These are phyloP conservation scores for Ondatra zibethicus DNA, from an alignment of 2,113 vertebrate genomes.

Conservation along the genomic window DNA sequence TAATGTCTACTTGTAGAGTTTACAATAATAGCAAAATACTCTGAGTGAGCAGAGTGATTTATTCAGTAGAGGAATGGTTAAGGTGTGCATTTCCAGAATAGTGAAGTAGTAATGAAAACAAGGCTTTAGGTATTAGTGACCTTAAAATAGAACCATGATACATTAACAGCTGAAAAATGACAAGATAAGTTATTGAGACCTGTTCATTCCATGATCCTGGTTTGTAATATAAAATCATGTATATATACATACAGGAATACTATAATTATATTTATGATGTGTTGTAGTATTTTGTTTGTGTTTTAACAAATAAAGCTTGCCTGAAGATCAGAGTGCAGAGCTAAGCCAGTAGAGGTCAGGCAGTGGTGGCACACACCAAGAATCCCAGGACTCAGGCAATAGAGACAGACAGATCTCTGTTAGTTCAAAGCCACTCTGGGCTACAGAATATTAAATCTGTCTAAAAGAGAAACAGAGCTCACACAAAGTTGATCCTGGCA, in stretches of 20 bases:
- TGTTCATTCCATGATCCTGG: neutral
- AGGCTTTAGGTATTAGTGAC: neutral
- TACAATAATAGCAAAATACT: neutral
- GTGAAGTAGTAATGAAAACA: neutral
- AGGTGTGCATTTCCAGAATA: neutral
- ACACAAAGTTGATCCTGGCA: too few species aligned
- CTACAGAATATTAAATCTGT: too few species aligned
- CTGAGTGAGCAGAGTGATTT: neutral
- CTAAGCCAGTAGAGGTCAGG: too few species aligned
- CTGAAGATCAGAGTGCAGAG: too few species aligned
- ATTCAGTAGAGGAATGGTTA: too few species aligned
- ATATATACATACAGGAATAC: neutral
- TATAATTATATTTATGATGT: neutral
- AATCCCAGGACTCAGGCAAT: too few species aligned
- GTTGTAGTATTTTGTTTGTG: neutral
- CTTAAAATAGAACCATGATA: neutral
- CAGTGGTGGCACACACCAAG: too few species aligned
- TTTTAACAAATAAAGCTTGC: neutral
- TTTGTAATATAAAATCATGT: neutral
- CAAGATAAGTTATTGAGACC: neutral
- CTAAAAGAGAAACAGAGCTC: too few species aligned
- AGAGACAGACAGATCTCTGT: accelerated
- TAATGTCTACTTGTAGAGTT: neutral
- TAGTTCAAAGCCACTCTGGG: too few species aligned
- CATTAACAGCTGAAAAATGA: neutral